A percentile compares a stretch with the other conserved stretches of the same genome.
Conservation (phyloP, 2,113 vertebrate genomes). For the Melanostigma gelatinosum region DNA sequence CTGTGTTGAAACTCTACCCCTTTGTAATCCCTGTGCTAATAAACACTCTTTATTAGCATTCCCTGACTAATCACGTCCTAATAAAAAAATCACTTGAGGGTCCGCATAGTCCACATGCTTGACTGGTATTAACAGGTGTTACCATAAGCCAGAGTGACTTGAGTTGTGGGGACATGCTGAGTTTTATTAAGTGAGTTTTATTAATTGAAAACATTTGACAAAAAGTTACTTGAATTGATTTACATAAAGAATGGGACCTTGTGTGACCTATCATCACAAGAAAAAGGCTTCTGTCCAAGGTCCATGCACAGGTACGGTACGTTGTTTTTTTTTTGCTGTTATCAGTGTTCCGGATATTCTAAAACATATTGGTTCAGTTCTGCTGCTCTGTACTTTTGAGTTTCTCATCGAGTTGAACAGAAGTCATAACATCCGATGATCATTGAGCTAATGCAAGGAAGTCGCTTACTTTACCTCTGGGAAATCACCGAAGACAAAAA, state of each 20-base stretch:
- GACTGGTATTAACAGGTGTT: conserved; percentile 61
- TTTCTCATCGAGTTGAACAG: neutral
- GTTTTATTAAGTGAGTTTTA: conserved; percentile 14
- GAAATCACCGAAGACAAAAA: conserved; percentile 56
- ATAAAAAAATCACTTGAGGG: conserved; percentile 43
- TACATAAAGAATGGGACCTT: neutral
- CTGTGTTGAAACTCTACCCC: conserved; percentile 29
- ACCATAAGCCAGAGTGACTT: conserved; percentile 40
- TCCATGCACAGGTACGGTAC: neutral
- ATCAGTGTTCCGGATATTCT: neutral
- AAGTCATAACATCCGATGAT: conserved; percentile 41
- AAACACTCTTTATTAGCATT: conserved; percentile 54
- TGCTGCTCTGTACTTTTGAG: neutral
- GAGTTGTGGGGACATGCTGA: conserved; percentile 20
- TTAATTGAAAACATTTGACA: neutral
- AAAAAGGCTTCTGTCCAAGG: neutral
- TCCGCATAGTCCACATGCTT: conserved; percentile 57
- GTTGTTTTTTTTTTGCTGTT: neutral
- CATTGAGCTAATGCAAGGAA: conserved; percentile 27
- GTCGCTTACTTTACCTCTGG: conserved; percentile 37
- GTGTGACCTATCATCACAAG: neutral
- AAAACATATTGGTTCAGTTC: conserved; percentile 14
- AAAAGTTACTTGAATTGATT: neutral
- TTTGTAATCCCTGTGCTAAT: conserved; percentile 32
- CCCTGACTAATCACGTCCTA: conserved; percentile 42